Conservation (phyloP, 2,797 vertebrate genomes). For the Karalla daura region DNA sequence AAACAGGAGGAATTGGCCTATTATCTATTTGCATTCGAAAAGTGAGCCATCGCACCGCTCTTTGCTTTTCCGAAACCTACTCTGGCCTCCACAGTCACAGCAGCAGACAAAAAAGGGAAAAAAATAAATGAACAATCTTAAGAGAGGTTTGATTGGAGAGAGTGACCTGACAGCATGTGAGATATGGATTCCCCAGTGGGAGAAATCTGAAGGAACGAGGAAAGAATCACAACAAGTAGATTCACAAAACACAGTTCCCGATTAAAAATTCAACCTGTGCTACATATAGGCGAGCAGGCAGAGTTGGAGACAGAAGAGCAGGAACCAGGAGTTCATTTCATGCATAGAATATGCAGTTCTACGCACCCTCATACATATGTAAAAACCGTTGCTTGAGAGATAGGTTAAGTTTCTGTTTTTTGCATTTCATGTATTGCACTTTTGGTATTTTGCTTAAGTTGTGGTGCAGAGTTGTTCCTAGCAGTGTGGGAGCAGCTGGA, state of each 20-base stretch:
- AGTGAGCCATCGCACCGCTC: slow-evolving; percentile 59
- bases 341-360: slow-evolving; percentile 28
- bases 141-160: background rate
- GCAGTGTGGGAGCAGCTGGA: background rate
- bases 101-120: slow-evolving; percentile 33
- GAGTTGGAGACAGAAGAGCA: slow-evolving; percentile 9
- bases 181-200: slow-evolving; percentile 3
- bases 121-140: background rate
- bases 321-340: slow-evolving; percentile 26
- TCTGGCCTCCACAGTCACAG: slow-evolving; percentile 19
- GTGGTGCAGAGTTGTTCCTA: background rate
- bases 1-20: slow-evolving; percentile 56
- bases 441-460: slow-evolving; percentile 14
- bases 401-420: slow-evolving; percentile 13
- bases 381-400: slow-evolving; percentile 15
- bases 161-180: background rate
- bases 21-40: slow-evolving; percentile 68
- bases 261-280: slow-evolving; percentile 35
- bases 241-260: background rate
- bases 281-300: background rate
- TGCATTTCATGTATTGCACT: slow-evolving; percentile 10
- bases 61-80: slow-evolving; percentile 47
- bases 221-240: background rate
- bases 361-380: slow-evolving; percentile 26
- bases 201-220: background rate